Conservation (phyloP, 2,113 vertebrate species). For the Microtus pennsylvanicus region DNA sequence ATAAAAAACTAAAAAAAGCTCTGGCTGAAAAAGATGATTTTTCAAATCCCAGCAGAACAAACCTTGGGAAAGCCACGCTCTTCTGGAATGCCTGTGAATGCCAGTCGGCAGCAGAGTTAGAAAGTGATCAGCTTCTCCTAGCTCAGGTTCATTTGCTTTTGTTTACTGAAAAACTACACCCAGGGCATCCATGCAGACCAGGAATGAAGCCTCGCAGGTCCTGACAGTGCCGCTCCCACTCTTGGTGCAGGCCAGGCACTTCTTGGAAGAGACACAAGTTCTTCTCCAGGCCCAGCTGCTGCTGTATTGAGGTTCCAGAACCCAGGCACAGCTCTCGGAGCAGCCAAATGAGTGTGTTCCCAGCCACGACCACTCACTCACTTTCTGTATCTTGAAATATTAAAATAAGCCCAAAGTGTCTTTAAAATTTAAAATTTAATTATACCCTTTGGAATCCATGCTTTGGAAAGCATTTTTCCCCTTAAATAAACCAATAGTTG, state of each 20-base stretch:
- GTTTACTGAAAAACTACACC: constrained; percentile 46
- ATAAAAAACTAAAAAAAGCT: not conserved
- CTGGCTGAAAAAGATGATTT: constrained; percentile 51
- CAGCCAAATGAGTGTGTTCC: constrained; percentile 78
- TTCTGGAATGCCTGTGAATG: constrained; percentile 44
- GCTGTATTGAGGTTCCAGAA: constrained; percentile 75
- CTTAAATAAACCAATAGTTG: constrained; percentile 79
- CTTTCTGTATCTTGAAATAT: constrained; percentile 76
- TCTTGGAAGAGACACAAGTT: constrained; percentile 75
- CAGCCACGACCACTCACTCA: constrained; percentile 58
- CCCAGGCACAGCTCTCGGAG: constrained; percentile 70
- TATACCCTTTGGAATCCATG: constrained; percentile 68
- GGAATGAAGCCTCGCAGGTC: constrained; percentile 63
- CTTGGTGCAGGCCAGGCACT: constrained; percentile 78
- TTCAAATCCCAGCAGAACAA: constrained; percentile 58
- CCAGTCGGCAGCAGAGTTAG: constrained; percentile 35
- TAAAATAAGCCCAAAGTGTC: constrained; percentile 79
- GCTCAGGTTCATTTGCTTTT: constrained; percentile 65
- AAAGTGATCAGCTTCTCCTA: constrained; percentile 67
- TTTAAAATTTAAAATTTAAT: constrained; percentile 82
- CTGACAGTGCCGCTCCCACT: constrained; percentile 59
- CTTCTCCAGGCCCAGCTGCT: constrained; percentile 77
- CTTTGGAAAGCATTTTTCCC: constrained; percentile 67
- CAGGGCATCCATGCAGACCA: constrained; percentile 54
- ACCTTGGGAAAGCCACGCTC: constrained; percentile 52